Evolutionary conservation across 2,113 vertebrate genomes (phyloP), one percentile per base, ranked within the genome.

Genomic region (Apodemus speciosus): DNA sequence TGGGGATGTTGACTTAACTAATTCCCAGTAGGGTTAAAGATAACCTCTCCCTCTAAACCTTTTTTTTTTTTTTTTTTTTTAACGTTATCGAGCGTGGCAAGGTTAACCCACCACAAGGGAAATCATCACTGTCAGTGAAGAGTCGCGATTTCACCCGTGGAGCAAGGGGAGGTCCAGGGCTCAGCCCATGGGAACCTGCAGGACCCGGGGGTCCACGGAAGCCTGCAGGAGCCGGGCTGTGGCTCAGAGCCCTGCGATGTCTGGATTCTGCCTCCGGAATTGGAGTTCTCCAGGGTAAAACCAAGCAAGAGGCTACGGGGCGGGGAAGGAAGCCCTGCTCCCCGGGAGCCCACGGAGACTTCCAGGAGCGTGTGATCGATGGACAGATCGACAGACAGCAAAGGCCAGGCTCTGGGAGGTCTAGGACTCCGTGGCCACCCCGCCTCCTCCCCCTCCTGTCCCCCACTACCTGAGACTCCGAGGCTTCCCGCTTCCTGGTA

Each of bases 231-330:
- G 18, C 20, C 32, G 51, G 49, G 32, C 30, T 66, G 64, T 66
- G 64, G 25, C 30, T 66, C 64, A 66, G 64, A 66, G 30, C 64
- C 30, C 1, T 14, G 27, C 30, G 30, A 32, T 14, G 30, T 32
- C 64, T 66, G 64, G 64, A 32, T 11, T 38, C 35, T 38, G 71
- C 38, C n/a, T 27, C 53, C 9, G 15, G 32, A 86, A 68, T 15
- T n/a, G 85, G 35, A 89, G 73, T 80, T 93, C 96, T 92, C 90
- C 90, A 43, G 77, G 4, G 88, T 69, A 13, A 66, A 81, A 60
- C 27, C 60, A 58, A 76, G 32, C 11, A 90, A 60, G 66, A 32
- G n/a, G 1, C 58, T 8, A 62, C 43, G 1, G 76, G 38, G 13
- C 64, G 9, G 76, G 80, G 87, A 46, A 46, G 43, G 35, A n/a